Evolutionary conservation across 2,113 vertebrate genomes (phyloP).

Genomic region (Grantiella picta): DNA sequence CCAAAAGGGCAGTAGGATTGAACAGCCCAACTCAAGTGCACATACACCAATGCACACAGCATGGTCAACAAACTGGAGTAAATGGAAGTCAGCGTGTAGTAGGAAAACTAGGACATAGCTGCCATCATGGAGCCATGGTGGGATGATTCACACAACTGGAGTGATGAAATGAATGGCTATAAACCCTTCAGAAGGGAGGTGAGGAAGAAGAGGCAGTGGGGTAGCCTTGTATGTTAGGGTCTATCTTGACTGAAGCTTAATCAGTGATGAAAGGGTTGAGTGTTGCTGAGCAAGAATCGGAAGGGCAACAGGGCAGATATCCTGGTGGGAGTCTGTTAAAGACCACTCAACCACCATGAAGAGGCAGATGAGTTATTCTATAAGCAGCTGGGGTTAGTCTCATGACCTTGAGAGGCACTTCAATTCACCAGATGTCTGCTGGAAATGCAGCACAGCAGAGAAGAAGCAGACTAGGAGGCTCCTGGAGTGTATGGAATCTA

Average conservation of each 20-base stretch:
- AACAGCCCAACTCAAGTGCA: neutral
- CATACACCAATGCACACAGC: neutral
- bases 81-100: neutral
- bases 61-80: neutral
- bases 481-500: neutral
- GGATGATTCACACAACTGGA: neutral
- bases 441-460: neutral
- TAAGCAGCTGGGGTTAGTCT: neutral
- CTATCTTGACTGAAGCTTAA: neutral
- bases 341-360: neutral
- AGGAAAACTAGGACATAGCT: rapidly evolving
- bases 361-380: neutral
- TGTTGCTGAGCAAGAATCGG: neutral
- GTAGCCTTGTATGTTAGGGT: neutral
- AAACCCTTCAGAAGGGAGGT: neutral
- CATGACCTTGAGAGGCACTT: neutral
- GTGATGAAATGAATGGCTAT: neutral
- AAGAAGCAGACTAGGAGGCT: neutral
- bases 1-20: neutral
- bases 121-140: rapidly evolving
- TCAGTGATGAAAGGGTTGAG: neutral
- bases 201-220: neutral
- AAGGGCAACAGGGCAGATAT: neutral
- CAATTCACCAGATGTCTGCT: neutral
- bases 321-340: neutral